Evolutionary conservation across 2,797 vertebrate genomes (phyloP).

Genomic region (Cirrhinus mrigala): DNA sequence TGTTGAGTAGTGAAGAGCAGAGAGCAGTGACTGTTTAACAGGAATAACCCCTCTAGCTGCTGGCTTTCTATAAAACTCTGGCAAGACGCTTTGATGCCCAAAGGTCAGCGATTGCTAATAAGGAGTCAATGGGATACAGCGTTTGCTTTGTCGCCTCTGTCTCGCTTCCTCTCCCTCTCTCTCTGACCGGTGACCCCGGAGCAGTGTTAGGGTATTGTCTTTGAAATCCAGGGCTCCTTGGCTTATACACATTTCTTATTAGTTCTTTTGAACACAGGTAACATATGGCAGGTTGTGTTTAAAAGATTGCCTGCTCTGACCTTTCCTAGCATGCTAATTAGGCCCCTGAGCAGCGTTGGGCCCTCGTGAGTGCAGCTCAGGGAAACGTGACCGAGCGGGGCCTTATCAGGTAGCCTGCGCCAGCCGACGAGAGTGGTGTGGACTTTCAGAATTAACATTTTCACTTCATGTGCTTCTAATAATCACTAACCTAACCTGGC

Average conservation of each 20-base stretch:
- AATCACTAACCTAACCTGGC: constrained; percentile 87
- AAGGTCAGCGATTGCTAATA: constrained; percentile 86
- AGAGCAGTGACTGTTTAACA: constrained; percentile 76
- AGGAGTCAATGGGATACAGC: constrained; percentile 81
- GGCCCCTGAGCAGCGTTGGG: constrained; percentile 84
- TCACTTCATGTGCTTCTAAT: constrained; percentile 99
- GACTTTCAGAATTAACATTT: constrained; percentile 98
- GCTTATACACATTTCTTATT: constrained; percentile 90
- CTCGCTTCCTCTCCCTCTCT: constrained; percentile 14
- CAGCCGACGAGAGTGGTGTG: constrained; percentile 83
- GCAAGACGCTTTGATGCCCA: constrained; percentile 80
- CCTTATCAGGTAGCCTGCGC: constrained; percentile 88
- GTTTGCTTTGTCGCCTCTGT: constrained; percentile 52
- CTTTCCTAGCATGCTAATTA: constrained; percentile 96
- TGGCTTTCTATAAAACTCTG: constrained; percentile 78
- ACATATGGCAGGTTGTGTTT: constrained; percentile 92
- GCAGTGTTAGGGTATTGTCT: constrained; percentile 84
- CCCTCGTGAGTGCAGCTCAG: constrained; percentile 75
- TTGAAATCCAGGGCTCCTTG: constrained; percentile 84
- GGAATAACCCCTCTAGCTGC: constrained; percentile 73
- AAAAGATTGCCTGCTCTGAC: constrained; percentile 93
- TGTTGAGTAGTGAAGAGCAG: constrained; percentile 75
- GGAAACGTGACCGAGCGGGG: constrained; percentile 59
- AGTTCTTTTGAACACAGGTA: constrained; percentile 87
- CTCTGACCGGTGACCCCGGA: constrained; percentile 74